Conservation (phyloP, 2,797 vertebrate species). For the Hoplostethus mediterraneus region DNA sequence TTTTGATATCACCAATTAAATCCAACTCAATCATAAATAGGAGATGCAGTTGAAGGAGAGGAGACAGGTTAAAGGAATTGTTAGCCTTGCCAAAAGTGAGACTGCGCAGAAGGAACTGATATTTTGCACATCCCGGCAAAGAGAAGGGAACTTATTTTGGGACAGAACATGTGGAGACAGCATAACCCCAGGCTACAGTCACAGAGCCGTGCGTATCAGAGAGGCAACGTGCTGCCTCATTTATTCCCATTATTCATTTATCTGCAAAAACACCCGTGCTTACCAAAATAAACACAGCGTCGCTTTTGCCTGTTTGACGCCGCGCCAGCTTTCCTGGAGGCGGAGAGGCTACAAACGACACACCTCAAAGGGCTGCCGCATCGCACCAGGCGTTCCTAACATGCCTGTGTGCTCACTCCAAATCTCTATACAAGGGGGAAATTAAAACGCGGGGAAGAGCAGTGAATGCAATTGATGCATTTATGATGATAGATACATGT, state of each 20-base stretch:
- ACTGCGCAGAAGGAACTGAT: neutral
- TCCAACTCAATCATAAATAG: neutral
- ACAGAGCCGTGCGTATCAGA: slow-evolving; percentile 16
- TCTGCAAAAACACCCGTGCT: slow-evolving; percentile 48
- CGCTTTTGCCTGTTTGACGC: slow-evolving; percentile 42
- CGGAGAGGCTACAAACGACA: slow-evolving; percentile 40
- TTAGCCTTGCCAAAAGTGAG: neutral
- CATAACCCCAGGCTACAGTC: slow-evolving; percentile 27
- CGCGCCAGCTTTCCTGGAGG: slow-evolving; percentile 53
- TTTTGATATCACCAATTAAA: neutral
- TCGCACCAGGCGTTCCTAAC: slow-evolving; percentile 29
- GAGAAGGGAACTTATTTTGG: slow-evolving; percentile 14
- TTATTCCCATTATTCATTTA: slow-evolving; percentile 52
- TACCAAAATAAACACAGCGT: slow-evolving; percentile 49
- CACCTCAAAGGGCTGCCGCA: slow-evolving; percentile 48
- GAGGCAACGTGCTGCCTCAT: slow-evolving; percentile 41
- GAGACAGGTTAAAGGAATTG: too few species aligned
- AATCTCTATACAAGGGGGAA: slow-evolving; percentile 28
- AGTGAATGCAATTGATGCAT: slow-evolving; percentile 15
- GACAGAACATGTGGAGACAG: slow-evolving; percentile 5
- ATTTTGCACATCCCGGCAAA: neutral
- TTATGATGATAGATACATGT: slow-evolving; percentile 34
- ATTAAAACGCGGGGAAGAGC: slow-evolving; percentile 29
- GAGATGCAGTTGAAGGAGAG: neutral
- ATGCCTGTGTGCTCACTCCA: slow-evolving; percentile 45